A percentile compares a stretch with the other conserved stretches of the same genome.
Evolutionary conservation across 2,888 invertebrate genomes (phyloP).

Genomic region (Machimus rusticus): DNA sequence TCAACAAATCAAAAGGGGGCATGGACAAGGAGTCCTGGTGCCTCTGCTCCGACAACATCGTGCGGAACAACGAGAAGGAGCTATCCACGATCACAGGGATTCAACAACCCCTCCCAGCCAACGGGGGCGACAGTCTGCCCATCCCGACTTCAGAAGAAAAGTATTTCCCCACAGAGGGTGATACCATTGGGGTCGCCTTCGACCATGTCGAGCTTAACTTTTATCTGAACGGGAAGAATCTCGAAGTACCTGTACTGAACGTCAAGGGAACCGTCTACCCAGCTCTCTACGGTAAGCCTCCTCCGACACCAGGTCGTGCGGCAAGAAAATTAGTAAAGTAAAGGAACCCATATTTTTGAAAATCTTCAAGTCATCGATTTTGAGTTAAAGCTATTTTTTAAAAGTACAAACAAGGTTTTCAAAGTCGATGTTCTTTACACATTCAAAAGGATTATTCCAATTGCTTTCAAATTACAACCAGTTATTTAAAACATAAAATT

Average conservation of each 20-base stretch:
- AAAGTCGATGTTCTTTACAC: too few species aligned
- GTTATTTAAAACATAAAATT: too few species aligned
- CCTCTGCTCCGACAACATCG: conserved; percentile 85
- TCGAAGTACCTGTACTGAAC: conserved; percentile 85
- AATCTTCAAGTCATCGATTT: too few species aligned
- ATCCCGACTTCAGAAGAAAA: conserved; percentile 52
- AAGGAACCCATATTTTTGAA: too few species aligned
- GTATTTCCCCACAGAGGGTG: conserved; percentile 85
- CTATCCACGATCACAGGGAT: conserved; percentile 55
- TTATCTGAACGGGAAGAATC: conserved; percentile 88
- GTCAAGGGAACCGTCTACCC: conserved; percentile 92
- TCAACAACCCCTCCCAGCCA: too few species aligned
- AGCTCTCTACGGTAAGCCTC: conserved; percentile 81
- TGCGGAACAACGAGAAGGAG: conserved; percentile 84
- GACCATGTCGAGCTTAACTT: conserved; percentile 97
- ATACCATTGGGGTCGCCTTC: conserved; percentile 91
- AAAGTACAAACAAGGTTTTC: too few species aligned
- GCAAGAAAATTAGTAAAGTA: too few species aligned
- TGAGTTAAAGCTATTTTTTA: too few species aligned
- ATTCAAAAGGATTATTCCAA: too few species aligned
- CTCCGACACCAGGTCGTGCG: neutral
- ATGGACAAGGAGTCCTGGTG: conserved; percentile 93
- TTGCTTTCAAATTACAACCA: too few species aligned
- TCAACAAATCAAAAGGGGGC: conserved; percentile 88
- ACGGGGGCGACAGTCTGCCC: conserved; percentile 46